Evolutionary conservation across 2,113 vertebrate genomes (phyloP), one percentile per base, ranked within the genome.

Genomic region (Platysternon megacephalum): DNA sequence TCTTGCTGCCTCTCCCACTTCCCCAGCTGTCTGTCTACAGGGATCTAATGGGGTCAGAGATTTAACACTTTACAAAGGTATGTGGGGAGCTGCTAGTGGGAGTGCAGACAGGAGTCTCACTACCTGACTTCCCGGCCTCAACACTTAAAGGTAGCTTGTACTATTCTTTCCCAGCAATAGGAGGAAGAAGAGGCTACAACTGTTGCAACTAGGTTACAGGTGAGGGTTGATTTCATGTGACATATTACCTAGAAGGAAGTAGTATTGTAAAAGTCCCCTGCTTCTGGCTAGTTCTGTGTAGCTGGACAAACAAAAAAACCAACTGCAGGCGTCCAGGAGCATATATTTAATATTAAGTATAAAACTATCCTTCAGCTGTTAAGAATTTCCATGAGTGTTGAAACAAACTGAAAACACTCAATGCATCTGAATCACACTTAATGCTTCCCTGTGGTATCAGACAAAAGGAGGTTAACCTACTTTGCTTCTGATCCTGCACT

Each of bases 361-460:
- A 65, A 68, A 89, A 51, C 2, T 90, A 10, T 13, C 61, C 44
- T 94, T 87, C 78, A 84, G 44, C 39, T 79, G 8, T 17, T 76
- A 85, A 55, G 53, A 93, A 58, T 79, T 79, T 65, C 1, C 61
- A 42, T 89, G 74, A 90, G 28, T 6, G 42, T 76, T 96, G 91
- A 95, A 95, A 53, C 80, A 93, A 96, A 92, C 39, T 85, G 56
- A 0, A 88, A 46, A 49, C 53, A 52, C 58, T 39, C 22, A 39
- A 1, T 83, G 89, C 49, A 0, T 42, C 55, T 81, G 28, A 78
- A 39, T 39, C 7, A 10, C 16, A 76, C 72, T 82, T 0, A 91
- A 6, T 55, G 85, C 28, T 97, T 96, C 95, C 93, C 87, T 82
- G 53, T 91, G 56, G 83, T 93, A 88, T 94, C 26, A 93, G 35